Conservation (phyloP, 2,888 invertebrate species). For the Macrophya alboannulata region DNA sequence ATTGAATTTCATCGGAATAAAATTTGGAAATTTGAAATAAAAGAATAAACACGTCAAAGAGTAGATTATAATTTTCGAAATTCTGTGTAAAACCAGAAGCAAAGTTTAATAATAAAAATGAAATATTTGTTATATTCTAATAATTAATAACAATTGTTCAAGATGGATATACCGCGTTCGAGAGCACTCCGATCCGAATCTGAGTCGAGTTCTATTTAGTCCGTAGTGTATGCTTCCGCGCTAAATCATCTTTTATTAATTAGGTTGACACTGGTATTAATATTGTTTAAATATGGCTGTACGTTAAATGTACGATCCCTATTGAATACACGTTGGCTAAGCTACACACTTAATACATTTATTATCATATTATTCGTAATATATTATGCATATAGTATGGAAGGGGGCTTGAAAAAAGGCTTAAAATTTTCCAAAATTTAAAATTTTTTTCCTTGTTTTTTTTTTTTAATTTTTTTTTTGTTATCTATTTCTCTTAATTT, state of each 20-base stretch:
- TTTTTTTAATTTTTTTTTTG: neutral
- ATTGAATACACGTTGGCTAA: constrained; percentile 77
- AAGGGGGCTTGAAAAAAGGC: constrained; percentile 37
- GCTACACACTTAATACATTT: constrained; percentile 80
- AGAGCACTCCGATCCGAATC: constrained; percentile 76
- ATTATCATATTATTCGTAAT: constrained; percentile 76
- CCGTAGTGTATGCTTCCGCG: constrained; percentile 79
- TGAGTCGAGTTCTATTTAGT: constrained; percentile 72
- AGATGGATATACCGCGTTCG: constrained; percentile 59
- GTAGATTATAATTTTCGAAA: neutral
- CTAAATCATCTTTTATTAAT: constrained; percentile 69
- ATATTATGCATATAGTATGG: constrained; percentile 48
- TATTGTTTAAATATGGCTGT: constrained; percentile 78
- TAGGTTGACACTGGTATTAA: constrained; percentile 74
- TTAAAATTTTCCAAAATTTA: constrained; percentile 35
- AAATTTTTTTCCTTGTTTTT: neutral
- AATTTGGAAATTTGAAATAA: neutral
- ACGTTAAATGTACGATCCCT: constrained; percentile 60
- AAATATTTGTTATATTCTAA: neutral
- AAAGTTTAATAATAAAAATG: neutral
- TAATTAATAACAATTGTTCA: constrained; percentile 23
- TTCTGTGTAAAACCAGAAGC: neutral
- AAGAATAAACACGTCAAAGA: neutral
- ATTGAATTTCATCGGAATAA: neutral
- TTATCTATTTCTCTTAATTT: neutral